Evolutionary conservation across 2,888 invertebrate species (phyloP).

Genomic region (Diaprepes abbreviatus): DNA sequence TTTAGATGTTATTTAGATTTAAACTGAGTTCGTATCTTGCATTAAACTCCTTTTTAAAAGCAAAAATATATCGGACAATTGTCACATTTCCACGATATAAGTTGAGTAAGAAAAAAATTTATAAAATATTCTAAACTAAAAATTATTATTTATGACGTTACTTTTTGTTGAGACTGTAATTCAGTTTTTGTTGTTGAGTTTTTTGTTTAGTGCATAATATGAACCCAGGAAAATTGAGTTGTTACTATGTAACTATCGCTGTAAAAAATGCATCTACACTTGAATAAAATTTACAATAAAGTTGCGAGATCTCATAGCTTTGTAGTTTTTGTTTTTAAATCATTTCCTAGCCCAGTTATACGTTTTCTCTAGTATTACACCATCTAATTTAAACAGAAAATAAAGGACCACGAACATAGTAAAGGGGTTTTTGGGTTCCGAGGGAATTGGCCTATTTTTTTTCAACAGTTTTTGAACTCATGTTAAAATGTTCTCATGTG

Average conservation of each 20-base stretch:
- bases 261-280: slow-evolving; percentile 74
- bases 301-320: slow-evolving; percentile 73
- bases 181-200: slow-evolving; percentile 16
- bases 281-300: slow-evolving; percentile 76
- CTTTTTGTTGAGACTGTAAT: slow-evolving; percentile 15
- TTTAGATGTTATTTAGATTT: slow-evolving; percentile 73
- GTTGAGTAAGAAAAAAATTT: slow-evolving; percentile 2
- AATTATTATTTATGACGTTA: slow-evolving; percentile 29
- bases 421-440: no score
- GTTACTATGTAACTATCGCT: slow-evolving; percentile 80
- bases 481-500: no score
- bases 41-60: slow-evolving; percentile 14
- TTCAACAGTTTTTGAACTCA: no score
- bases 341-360: no score
- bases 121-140: slow-evolving; percentile 28
- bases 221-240: slow-evolving; percentile 67
- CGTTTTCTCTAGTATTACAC: no score
- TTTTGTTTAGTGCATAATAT: slow-evolving; percentile 51
- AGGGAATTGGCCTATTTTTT: no score
- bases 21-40: slow-evolving; percentile 49
- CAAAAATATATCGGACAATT: background rate
- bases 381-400: no score
- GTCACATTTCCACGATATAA: background rate
- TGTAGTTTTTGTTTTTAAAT: slow-evolving; percentile 18
- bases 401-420: no score